phyloP scores from a whole-genome alignment of 2,888 invertebrate species.

The Micropterix aruncella region DNA sequence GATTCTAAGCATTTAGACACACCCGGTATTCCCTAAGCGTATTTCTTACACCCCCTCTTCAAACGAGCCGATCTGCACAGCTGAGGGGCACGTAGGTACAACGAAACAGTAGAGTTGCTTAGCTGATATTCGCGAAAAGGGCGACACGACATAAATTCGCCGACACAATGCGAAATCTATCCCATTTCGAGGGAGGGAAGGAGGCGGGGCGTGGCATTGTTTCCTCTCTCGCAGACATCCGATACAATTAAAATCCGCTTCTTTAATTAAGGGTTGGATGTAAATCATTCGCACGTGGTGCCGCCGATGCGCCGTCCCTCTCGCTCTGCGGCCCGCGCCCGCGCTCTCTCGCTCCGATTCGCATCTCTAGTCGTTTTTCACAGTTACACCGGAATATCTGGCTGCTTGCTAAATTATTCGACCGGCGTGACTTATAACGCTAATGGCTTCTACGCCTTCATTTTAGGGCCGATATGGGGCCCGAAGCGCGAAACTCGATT shows the following conservation, averaged over 20 bases:
- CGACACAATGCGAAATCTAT: background rate
- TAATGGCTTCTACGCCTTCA: background rate
- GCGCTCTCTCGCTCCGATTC: background rate
- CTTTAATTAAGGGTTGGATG: slow-evolving; percentile 42
- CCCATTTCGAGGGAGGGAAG: background rate
- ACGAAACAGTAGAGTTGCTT: no score
- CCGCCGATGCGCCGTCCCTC: slow-evolving; percentile 14
- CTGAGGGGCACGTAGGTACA: no score
- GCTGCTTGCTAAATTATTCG: background rate
- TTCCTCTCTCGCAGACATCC: slow-evolving; percentile 25
- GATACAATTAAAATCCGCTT: slow-evolving; percentile 42
- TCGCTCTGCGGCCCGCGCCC: background rate
- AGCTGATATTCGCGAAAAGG: no score
- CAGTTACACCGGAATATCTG: background rate
- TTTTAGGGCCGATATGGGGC: background rate
- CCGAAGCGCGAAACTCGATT: background rate
- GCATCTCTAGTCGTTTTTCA: background rate
- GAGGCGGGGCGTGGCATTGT: background rate
- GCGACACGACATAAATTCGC: background rate
- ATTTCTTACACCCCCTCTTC: no score
- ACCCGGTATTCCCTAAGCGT: no score
- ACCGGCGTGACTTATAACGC: background rate
- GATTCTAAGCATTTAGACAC: no score
- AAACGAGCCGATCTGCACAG: no score
- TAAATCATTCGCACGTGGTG: slow-evolving; percentile 45